Evolutionary conservation across 2,797 vertebrate genomes (phyloP).

Genomic region (Poecilia gillii): DNA sequence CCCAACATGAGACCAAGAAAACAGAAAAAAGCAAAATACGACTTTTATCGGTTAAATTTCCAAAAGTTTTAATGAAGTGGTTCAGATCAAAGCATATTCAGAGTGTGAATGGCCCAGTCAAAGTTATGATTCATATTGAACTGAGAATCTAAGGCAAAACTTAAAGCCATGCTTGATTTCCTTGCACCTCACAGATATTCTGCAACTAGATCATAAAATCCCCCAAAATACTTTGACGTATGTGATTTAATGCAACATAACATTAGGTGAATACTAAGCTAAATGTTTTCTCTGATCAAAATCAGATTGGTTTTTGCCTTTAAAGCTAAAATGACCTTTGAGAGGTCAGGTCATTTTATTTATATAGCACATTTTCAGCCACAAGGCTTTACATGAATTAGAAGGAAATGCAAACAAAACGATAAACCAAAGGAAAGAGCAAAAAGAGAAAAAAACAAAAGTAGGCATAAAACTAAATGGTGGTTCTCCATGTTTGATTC

Average conservation of each 20-base stretch:
- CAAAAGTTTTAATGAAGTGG: not conserved
- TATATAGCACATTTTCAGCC: too few relatives aligned
- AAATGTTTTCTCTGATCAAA: not conserved
- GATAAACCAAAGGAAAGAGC: too few relatives aligned
- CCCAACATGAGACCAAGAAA: not conserved
- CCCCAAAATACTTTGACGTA: not conserved
- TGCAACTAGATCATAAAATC: not conserved
- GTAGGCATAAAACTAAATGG: too few relatives aligned
- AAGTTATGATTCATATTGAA: not conserved
- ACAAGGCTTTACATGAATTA: too few relatives aligned
- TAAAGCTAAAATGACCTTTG: too few relatives aligned
- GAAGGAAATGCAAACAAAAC: too few relatives aligned
- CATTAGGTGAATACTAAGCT: not conserved
- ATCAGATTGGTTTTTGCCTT: too few relatives aligned
- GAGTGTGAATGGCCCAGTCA: not conserved
- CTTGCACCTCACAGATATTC: not conserved
- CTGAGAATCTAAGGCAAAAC: not conserved
- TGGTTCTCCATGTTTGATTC: too few relatives aligned
- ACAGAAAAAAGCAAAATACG: not conserved
- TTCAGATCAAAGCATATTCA: not conserved
- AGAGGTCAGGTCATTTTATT: too few relatives aligned
- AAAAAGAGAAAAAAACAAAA: too few relatives aligned
- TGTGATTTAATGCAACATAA: not conserved
- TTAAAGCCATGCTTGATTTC: not conserved
- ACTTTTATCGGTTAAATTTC: not conserved